Base-by-base conservation (phyloP, 1,140 invertebrate genomes). In the Brachionus asplanchnoidis region DNA sequence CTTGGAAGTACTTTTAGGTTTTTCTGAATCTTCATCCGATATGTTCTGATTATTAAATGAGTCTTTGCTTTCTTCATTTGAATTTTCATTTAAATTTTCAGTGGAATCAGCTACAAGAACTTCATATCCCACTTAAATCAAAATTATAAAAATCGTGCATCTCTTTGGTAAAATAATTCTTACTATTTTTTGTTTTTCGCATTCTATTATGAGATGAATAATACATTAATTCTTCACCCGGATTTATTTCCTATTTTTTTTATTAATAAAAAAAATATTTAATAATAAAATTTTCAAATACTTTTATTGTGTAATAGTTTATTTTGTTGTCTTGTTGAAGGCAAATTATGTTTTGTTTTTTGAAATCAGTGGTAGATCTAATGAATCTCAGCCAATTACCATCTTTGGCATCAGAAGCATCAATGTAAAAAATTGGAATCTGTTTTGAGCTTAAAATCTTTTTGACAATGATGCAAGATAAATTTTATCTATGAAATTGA, bases 371-470 rank as follows among this genome's bases (percentile, higher is more conserved):
- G 14, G 86, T 85, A 46, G 82, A 85, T n/a, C 85, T 75, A 32
- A 86, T 85, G 66, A 86, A 85, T 40, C 85, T 60, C 65, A 86
- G 73, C 85, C 85, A 86, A 84, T 86, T 86, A 28, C 73, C 78
- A 23, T 85, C 83, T 9, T 46, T 65, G 17, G 46, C 70, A 66
- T 86, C 53, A 23, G 84, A 85, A 11, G 86, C 86, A 26, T 86
- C 85, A 32, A 86, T 86, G 85, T 86, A 86, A 68, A 84, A 86
- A n/a, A 86, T 32, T 26, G 79, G 79, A 9, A 66, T 23, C 14
- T 65, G 17, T 28, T 53, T 50, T 14, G 79, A 23, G 32, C 23
- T 83, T 46, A 83, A 66, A 44, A 83, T 83, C 26, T 73, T 70
- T 36, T 14, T 8, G 0, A 60, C 17, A 17, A 60, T 32, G n/a